A percentile compares a stretch with the other conserved stretches of the same genome.
Evolutionary conservation across 1,140 invertebrate genomes (phyloP).

Genomic region (Cotesia vestalis): DNA sequence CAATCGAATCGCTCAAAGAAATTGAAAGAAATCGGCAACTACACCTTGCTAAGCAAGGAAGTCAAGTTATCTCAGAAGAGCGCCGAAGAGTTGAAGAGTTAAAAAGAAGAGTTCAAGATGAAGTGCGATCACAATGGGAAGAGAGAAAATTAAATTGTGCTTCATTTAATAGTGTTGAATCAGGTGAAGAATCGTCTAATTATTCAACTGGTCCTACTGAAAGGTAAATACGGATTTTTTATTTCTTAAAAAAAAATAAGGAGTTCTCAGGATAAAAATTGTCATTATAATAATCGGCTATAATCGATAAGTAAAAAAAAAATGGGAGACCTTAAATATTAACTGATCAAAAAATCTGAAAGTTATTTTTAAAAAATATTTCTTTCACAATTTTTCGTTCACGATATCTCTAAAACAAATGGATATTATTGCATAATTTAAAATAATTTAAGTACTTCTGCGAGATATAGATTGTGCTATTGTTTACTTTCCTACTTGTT

Average conservation of each 20-base stretch:
- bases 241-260: background rate
- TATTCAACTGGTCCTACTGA: constrained; percentile 74
- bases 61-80: constrained; percentile 91
- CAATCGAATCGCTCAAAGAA: constrained; percentile 88
- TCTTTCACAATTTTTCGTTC: no score
- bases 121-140: constrained; percentile 87
- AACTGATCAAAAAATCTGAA: no score
- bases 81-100: constrained; percentile 85
- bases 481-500: no score
- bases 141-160: constrained; percentile 75
- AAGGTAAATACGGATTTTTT: constrained; percentile 64
- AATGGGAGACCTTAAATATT: no score
- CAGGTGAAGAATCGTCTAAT: constrained; percentile 72
- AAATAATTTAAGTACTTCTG: no score
- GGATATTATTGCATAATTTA: no score
- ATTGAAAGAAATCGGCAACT: constrained; percentile 88
- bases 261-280: no score
- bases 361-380: no score
- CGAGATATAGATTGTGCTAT: no score
- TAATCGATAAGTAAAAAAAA: no score
- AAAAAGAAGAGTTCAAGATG: constrained; percentile 86
- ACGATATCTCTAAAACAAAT: no score
- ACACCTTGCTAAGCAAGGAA: constrained; percentile 89
- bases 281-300: no score
- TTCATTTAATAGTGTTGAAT: constrained; percentile 75